phyloP scores from a whole-genome alignment of 2,888 invertebrate genomes.

The Prosopocoilus inquinatus region DNA sequence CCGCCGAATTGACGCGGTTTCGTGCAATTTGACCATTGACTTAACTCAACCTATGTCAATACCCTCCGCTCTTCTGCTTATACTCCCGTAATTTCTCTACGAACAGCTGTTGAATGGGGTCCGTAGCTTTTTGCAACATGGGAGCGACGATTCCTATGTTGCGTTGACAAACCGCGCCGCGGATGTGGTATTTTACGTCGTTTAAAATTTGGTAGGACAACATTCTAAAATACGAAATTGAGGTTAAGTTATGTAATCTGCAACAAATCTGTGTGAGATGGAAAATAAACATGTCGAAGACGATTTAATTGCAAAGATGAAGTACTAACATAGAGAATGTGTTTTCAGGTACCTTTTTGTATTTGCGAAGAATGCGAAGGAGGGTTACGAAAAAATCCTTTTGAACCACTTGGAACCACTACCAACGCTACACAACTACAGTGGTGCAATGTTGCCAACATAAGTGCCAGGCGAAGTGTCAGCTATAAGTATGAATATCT shows the following conservation, averaged over 20 bases:
- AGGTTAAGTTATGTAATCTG: constrained; percentile 25
- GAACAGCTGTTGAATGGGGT: constrained; percentile 93
- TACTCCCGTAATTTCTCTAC: constrained; percentile 90
- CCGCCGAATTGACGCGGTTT: too few relatives aligned
- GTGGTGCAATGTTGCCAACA: too few relatives aligned
- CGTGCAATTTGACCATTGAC: too few relatives aligned
- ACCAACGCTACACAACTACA: too few relatives aligned
- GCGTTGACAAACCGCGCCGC: constrained; percentile 55
- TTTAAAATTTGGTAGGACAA: constrained; percentile 42
- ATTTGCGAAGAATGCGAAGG: too few relatives aligned
- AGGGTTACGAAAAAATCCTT: too few relatives aligned
- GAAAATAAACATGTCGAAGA: too few relatives aligned
- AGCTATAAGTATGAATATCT: too few relatives aligned
- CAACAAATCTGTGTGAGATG: too few relatives aligned
- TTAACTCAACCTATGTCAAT: constrained; percentile 41
- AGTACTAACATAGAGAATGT: constrained; percentile 6
- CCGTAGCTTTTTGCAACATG: constrained; percentile 67
- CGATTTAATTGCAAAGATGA: background rate
- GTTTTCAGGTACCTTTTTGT: too few relatives aligned
- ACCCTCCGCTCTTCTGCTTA: constrained; percentile 80
- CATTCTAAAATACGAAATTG: constrained; percentile 39
- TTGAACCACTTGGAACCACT: too few relatives aligned
- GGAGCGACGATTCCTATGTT: constrained; percentile 74
- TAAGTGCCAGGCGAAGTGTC: too few relatives aligned
- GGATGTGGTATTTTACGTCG: constrained; percentile 38